Evolutionary conservation across 37 sponge, comb jelly and placozoan genomes (phyloP), one percentile per base, ranked within the genome.

Genomic region (Spongilla lacustris): DNA sequence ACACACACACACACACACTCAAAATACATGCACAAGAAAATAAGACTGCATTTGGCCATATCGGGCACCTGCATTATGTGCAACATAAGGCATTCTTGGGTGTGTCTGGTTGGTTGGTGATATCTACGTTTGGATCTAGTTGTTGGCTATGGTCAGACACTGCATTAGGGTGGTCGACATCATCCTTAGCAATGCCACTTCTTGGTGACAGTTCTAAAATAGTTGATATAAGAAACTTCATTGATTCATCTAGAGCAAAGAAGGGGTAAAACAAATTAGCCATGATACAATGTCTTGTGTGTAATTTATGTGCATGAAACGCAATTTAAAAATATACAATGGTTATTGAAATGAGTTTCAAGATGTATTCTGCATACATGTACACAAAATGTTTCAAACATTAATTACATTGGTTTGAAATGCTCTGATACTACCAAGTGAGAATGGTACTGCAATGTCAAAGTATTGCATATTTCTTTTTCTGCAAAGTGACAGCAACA

Each of bases 211-310:
- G 24, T 35, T 83, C 25, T 29, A 83, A 8, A 21, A 88, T 83
- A 4, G 17, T 82, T 36, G 76, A 67, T 0, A 91, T 37, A 8
- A 91, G 79, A 77, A 76, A 91, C 24, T 33, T 69, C 91, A 91
- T 91, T 49, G 91, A 84, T 46, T 86, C 87, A 9, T 91, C 91
- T 91, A 28, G 26, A 26, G 19, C 23, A 27, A 50, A 58, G 28
- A 67, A 50, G 28, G 25, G 6, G 17, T 46, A 50, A 8, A 4
- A 50, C 3, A 36, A 70, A 50, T 85, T 26, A 2, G 32, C 34
- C 26, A 28, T 31, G 4, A 29, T 23, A 8, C 67, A 1, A 27
- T 25, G 31, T 34, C 48, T 34, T 28, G n/a, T n/a, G n/a, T n/a
- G n/a, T n/a, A n/a, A n/a, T n/a, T n/a, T n/a, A n/a, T n/a, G n/a